Evolutionary conservation across 2,797 vertebrate genomes (phyloP), one percentile per base, ranked within the genome.

Genomic region (Rhincodon typus): DNA sequence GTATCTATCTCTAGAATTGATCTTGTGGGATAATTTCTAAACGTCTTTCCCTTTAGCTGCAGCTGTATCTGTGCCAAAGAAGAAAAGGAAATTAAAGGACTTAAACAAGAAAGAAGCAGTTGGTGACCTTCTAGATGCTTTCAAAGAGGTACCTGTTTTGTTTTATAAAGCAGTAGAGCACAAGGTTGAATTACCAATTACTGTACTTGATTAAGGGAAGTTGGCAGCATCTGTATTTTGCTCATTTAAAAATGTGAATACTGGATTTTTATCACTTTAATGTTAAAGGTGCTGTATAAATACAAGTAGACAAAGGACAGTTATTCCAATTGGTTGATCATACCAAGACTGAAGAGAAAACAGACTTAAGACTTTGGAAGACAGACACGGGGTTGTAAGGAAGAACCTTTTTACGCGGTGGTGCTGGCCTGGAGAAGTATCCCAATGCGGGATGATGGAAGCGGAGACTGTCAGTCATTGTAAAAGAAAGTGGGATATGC

Each of bases 41-140:
- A 2, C 10, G n/a, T 67, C 0, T 72, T 19, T 74, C 46, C 10
- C 23, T 23, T 72, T 72, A 96, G 38, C 95, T 98, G 98, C 97
- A 97, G 97, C 98, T 96, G 96, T 99, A 96, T 99, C 98, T 96
- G 98, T 99, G 98, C 99, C 98, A 98, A 99, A 99, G 98, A 99
- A 98, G 96, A 99, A 98, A 97, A 98, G 99, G 96, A 99, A 98
- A 97, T 98, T 99, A 97, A 99, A 98, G 98, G 99, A 99, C 79
- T 97, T 99, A 91, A 99, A 99, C 97, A 99, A 99, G 97, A 99
- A 99, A 97, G 98, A 99, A 96, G 97, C 98, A 1, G 98, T 98
- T 93, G 99, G 99, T 96, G 99, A 99, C 97, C 97, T 99, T 95
- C 97, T 99, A 87, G 99, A 99, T 98, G 98, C 98, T 96, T 99